Percentiles rank a stretch among this genome's conserved stretches.
Conservation (phyloP, 2,113 vertebrate genomes). For the Myotis lucifugus region DNA sequence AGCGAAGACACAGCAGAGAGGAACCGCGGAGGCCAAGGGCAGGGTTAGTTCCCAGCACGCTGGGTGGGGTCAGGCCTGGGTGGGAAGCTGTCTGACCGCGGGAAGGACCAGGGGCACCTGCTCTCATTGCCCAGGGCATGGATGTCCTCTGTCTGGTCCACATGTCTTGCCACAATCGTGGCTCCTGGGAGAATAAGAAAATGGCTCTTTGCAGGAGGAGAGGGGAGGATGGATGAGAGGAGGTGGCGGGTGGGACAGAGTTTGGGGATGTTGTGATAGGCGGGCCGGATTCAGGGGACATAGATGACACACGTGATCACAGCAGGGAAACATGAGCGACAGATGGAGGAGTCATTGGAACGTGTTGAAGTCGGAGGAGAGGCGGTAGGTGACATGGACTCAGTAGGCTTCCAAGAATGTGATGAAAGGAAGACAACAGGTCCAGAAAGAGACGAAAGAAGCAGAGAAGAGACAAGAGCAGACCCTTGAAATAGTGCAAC, state of each 20-base stretch:
- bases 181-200: background rate
- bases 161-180: accelerated
- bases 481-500: background rate
- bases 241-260: background rate
- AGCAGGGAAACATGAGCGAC: background rate
- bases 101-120: background rate
- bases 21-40: background rate
- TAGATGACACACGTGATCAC: accelerated
- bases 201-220: background rate
- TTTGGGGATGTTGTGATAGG: background rate
- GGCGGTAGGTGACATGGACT: background rate
- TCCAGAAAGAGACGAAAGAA: background rate
- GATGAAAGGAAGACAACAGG: background rate
- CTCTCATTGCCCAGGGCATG: too few species aligned
- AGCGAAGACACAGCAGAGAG: background rate
- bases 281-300: background rate
- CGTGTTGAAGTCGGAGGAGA: background rate
- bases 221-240: too few species aligned
- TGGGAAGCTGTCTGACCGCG: background rate
- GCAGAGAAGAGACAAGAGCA: too few species aligned
- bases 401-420: background rate
- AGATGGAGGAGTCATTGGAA: background rate
- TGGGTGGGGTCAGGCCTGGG: background rate
- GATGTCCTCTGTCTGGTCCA: background rate
- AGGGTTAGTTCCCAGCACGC: accelerated